These are phyloP conservation scores for Neosalanx taihuensis DNA, from an alignment of 2,797 vertebrate species.

Conservation along the genomic window DNA sequence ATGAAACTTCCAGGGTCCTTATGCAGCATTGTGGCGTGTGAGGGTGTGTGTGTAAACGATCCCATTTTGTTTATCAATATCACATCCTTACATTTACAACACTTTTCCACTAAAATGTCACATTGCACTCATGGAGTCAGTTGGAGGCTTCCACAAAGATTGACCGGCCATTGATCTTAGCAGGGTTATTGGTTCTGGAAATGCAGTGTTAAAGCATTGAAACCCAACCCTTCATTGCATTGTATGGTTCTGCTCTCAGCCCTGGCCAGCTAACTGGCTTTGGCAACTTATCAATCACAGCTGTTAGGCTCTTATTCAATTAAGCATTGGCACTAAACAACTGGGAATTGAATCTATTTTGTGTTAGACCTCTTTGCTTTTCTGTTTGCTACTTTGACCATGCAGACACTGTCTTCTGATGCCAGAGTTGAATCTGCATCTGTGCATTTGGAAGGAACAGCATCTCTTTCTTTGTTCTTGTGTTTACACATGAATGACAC, in stretches of 20 bases:
- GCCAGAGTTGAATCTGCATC: neutral
- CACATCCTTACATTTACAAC: too few relatives aligned
- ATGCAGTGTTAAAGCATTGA: slow-evolving; percentile 26
- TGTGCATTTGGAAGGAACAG: neutral
- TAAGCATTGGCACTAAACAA: slow-evolving; percentile 41
- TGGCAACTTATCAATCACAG: slow-evolving; percentile 41
- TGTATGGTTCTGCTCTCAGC: slow-evolving; percentile 7
- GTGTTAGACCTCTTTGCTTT: slow-evolving; percentile 13
- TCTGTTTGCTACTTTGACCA: slow-evolving; percentile 25
- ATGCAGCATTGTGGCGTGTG: neutral
- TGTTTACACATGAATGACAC: neutral
- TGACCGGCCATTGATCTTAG: neutral
- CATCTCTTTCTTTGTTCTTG: neutral
- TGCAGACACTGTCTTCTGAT: neutral
- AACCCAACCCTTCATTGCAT: slow-evolving; percentile 23
- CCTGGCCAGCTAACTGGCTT: slow-evolving; percentile 23
- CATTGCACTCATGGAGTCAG: too few relatives aligned
- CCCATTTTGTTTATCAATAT: too few relatives aligned
- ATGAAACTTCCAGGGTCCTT: neutral
- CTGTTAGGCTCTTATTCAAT: slow-evolving; percentile 43
- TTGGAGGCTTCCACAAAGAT: neutral
- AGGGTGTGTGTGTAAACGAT: neutral
- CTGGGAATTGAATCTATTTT: slow-evolving; percentile 41
- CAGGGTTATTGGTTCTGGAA: slow-evolving; percentile 21
- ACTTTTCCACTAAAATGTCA: too few relatives aligned